Percentiles rank a stretch among this genome's conserved stretches.
These are phyloP conservation scores for Oostethus manadensis DNA, from an alignment of 2,113 vertebrate genomes.

Conservation along the genomic window DNA sequence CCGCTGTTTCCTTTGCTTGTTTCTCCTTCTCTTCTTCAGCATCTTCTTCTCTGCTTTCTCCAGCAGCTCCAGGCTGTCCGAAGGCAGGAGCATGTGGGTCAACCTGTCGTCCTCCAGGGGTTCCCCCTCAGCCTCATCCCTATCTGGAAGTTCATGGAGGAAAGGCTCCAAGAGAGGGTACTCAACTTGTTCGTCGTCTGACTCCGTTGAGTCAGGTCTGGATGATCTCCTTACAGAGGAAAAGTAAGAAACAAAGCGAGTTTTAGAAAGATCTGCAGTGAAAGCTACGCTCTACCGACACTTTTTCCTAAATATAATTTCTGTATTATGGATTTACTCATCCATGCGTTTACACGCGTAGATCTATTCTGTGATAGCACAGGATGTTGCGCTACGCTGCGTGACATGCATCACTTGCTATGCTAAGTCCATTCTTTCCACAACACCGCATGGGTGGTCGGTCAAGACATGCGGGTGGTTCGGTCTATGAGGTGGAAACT, in stretches of 20 bases:
- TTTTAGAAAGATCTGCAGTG: not conserved
- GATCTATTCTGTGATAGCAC: conserved; percentile 48
- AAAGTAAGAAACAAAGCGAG: not conserved
- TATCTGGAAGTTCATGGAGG: conserved; percentile 57
- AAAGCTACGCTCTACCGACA: not conserved
- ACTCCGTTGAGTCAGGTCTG: conserved; percentile 29
- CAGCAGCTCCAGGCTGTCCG: conserved; percentile 62
- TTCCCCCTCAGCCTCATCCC: conserved; percentile 54
- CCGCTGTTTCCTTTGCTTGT: conserved; percentile 71
- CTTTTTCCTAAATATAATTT: not conserved
- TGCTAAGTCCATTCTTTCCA: conserved; percentile 40
- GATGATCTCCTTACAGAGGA: conserved; percentile 34
- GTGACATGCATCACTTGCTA: conserved; percentile 46
- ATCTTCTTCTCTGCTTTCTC: conserved; percentile 72
- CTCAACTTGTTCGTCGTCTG: conserved; percentile 33
- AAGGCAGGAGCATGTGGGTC: conserved; percentile 59
- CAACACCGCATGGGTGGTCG: conserved; percentile 32
- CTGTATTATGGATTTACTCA: not conserved
- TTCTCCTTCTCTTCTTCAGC: conserved; percentile 74
- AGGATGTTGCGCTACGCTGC: conserved; percentile 34
- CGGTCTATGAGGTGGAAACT: conserved; percentile 23
- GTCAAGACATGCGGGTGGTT: not conserved
- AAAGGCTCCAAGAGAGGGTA: conserved; percentile 55
- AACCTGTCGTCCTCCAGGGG: conserved; percentile 63
- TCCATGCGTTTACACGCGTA: conserved; percentile 13